These are phyloP conservation scores for Caenorhabditis sulstoni DNA, from an alignment of 2,888 invertebrate species.

Conservation along the genomic window DNA sequence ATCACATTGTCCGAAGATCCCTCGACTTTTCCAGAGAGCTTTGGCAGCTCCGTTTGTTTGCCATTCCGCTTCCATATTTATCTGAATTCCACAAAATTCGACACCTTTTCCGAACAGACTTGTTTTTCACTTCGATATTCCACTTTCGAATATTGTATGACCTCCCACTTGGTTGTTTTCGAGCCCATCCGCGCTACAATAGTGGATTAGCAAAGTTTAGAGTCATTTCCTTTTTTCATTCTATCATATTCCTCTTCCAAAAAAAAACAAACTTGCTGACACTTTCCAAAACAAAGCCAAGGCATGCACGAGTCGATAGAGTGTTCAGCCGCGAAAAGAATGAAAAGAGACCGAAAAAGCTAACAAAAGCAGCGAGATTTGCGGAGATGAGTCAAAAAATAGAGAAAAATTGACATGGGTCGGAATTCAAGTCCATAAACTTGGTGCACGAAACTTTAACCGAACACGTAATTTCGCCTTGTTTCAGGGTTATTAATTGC, in stretches of 20 bases:
- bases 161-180: background rate
- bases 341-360: slow-evolving; percentile 20
- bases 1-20: slow-evolving; percentile 45
- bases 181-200: background rate
- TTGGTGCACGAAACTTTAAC: too few relatives aligned
- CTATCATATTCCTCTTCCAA: background rate
- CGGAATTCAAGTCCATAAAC: too few relatives aligned
- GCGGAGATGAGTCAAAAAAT: slow-evolving; percentile 43
- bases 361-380: slow-evolving; percentile 45
- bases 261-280: slow-evolving; percentile 30
- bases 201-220: background rate
- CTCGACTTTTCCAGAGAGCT: background rate
- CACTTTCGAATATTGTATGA: slow-evolving; percentile 5
- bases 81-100: slow-evolving; percentile 24
- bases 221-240: slow-evolving; percentile 19
- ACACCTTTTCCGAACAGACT: slow-evolving; percentile 27
- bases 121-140: slow-evolving; percentile 17
- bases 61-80: slow-evolving; percentile 5
- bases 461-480: too few relatives aligned
- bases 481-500: background rate
- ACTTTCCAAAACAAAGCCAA: slow-evolving; percentile 35
- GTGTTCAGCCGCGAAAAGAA: slow-evolving; percentile 31
- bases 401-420: slow-evolving; percentile 42
- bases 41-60: background rate
- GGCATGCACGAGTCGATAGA: background rate